phyloP scores from a whole-genome alignment of 2,888 invertebrate genomes.

The Amiota mariae region DNA sequence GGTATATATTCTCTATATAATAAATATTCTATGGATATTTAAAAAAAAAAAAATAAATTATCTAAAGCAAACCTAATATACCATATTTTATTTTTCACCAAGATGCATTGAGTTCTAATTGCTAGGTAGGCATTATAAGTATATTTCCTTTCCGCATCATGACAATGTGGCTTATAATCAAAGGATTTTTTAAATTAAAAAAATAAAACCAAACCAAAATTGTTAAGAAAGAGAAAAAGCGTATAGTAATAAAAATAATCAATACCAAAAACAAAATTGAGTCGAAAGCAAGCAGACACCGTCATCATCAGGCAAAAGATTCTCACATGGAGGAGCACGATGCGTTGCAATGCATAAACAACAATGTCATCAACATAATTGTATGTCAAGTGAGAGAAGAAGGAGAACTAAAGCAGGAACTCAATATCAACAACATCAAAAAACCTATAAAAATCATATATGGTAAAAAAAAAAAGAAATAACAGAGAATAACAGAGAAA shows the following conservation, averaged over 20 bases:
- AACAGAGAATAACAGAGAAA: constrained; percentile 36
- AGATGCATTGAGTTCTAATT: too few relatives aligned
- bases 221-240: neutral
- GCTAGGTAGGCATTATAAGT: too few relatives aligned
- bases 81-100: too few relatives aligned
- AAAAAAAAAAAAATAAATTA: too few relatives aligned
- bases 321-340: neutral
- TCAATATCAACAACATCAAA: constrained; percentile 44
- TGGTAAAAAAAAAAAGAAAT: neutral
- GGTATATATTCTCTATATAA: too few relatives aligned
- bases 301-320: neutral
- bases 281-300: neutral
- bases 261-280: neutral
- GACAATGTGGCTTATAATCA: too few relatives aligned
- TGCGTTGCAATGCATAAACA: constrained; percentile 53
- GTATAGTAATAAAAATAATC: neutral
- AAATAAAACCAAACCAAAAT: neutral
- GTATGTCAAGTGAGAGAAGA: constrained; percentile 63
- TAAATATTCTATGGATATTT: too few relatives aligned
- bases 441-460: constrained; percentile 42
- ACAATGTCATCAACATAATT: constrained; percentile 68
- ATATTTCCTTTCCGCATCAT: too few relatives aligned
- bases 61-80: too few relatives aligned
- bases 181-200: neutral
- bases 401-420: constrained; percentile 46